Evolutionary conservation across 2,113 vertebrate genomes (phyloP).

Genomic region (Meleagris gallopavo): DNA sequence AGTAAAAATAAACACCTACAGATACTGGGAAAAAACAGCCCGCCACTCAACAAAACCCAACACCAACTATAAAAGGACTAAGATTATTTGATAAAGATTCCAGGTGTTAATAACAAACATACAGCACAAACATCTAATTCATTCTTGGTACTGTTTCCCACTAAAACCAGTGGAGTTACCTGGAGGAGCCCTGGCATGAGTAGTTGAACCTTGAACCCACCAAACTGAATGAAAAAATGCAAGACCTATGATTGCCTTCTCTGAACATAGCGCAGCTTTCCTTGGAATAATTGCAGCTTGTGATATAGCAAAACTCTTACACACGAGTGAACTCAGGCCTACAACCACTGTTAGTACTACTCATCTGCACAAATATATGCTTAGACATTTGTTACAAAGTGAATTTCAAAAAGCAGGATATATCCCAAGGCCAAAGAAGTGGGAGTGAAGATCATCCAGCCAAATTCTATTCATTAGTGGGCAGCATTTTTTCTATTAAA

Average conservation of each 20-base stretch:
- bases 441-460: not conserved
- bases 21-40: not conserved
- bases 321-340: not conserved
- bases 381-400: not conserved
- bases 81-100: not conserved
- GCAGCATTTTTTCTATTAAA: not conserved
- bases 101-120: not conserved
- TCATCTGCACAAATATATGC: not conserved
- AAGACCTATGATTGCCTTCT: not conserved
- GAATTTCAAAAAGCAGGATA: not conserved
- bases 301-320: not conserved
- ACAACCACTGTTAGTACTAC: not conserved
- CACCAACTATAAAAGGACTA: not conserved
- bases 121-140: not conserved
- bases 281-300: not conserved
- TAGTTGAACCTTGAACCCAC: not conserved
- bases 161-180: not conserved
- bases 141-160: not conserved
- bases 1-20: not conserved
- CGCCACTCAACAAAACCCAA: not conserved
- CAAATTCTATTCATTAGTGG: not conserved
- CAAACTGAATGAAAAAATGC: not conserved
- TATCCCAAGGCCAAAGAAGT: not conserved
- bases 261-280: not conserved
- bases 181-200: not conserved